Base-by-base conservation (phyloP, 1,140 invertebrate species). In the Hylaeus anthracinus region DNA sequence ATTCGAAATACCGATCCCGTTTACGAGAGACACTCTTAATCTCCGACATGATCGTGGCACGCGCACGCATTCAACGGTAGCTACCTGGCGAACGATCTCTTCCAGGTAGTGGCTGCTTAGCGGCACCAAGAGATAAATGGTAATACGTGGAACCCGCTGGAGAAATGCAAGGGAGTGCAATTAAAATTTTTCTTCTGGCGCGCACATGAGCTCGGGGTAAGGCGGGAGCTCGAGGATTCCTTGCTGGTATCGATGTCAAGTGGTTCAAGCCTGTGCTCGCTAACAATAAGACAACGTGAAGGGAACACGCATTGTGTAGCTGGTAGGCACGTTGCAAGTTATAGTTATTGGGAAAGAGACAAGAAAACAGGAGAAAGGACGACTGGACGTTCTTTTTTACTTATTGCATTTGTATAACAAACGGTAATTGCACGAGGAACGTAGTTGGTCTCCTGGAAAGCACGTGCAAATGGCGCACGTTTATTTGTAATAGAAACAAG, bases 21-120 rank as follows among this genome's bases (percentile, higher is more conserved):
- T 37, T 63, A 26, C n/a, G 45, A 58, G 61, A 41, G 72, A 39
- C 41, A 72, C 45, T 58, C 58, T 81, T 73, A 26, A 70, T 85
- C 83, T 67, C 56, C 26, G 10, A 72, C 63, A 81, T 64, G 60
- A 56, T 51, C 51, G 56, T 51, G 63, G 48, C 72, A 69, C 56
- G 55, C 56, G 67, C 15, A 55, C 51, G 1, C 45, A 37, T 65
- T 73, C 39, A 74, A 41, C 41, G 43, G 48, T 61, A 81, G 61
- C 37, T 51, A 3, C 26, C 1, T 5, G 65, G 56, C 61, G 9
- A 66, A 58, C 56, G 48, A 58, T 69, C 75, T 71, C 26, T 85
- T 76, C 45, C 83, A 81, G 43, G 63, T 81, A 84, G 53, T 26
- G 15, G 26, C 41, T 65, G 63, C 61, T 74, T 80, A 74, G 26